Evolutionary conservation across 2,797 vertebrate species (phyloP).

Genomic region (Rhynchotus rufescens): DNA sequence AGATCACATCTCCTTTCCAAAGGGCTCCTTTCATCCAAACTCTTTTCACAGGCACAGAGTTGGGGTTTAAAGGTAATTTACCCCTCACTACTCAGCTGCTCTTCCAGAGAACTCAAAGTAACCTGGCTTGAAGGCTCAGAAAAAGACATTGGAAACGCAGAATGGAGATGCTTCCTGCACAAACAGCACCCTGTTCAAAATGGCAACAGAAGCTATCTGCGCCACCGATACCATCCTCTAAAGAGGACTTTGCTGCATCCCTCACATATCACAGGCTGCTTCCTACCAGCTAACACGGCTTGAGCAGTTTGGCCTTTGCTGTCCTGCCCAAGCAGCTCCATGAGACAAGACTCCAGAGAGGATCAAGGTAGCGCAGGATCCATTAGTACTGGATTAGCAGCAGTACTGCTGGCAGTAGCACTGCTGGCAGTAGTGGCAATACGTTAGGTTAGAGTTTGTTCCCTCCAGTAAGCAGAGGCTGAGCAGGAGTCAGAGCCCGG

Average conservation of each 20-base stretch:
- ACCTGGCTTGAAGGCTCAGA: not conserved
- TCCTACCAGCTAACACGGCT: accelerated
- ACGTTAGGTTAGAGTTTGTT: not conserved
- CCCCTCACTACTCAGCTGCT: not conserved
- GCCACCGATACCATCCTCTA: not conserved
- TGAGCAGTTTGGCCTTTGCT: accelerated
- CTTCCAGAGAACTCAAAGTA: not conserved
- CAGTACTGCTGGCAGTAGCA: no score
- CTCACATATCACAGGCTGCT: not conserved
- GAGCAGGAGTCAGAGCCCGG: not conserved
- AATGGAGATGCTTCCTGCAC: not conserved
- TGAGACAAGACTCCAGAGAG: not conserved
- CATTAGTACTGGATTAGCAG: no score
- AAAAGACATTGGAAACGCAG: not conserved
- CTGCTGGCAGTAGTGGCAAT: not conserved
- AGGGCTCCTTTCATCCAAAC: not conserved
- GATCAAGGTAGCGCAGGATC: no score
- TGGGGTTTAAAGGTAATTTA: not conserved
- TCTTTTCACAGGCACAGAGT: not conserved
- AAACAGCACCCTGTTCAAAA: not conserved
- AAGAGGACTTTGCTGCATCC: not conserved
- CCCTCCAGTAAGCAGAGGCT: not conserved
- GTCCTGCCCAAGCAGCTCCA: not conserved
- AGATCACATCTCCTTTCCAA: not conserved
- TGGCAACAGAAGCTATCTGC: not conserved